Percentiles rank a stretch among this genome's conserved stretches.
Conservation (phyloP, 64 coral and sea anemone species). For the Pachyseris speciosa region DNA sequence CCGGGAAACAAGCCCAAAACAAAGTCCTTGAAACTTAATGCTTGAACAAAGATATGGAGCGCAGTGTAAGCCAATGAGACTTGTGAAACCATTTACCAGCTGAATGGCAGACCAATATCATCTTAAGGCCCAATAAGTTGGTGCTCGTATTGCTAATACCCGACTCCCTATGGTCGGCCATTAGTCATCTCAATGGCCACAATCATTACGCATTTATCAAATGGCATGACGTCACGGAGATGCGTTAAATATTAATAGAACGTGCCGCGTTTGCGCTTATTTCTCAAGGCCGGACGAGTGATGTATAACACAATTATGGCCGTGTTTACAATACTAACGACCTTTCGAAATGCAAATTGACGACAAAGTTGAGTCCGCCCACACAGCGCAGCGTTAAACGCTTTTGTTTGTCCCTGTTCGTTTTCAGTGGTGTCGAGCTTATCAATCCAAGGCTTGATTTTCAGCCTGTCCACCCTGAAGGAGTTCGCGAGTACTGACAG, state of each 20-base stretch:
- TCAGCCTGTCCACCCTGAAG: constrained; percentile 29
- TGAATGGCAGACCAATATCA: constrained; percentile 39
- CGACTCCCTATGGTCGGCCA: constrained; percentile 35
- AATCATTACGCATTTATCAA: constrained; percentile 79
- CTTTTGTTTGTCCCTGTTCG: not conserved
- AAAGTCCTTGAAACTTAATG: constrained; percentile 28
- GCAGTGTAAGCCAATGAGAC: not conserved
- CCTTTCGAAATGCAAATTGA: constrained; percentile 1
- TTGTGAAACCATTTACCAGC: constrained; percentile 17
- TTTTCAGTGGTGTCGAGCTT: too few relatives aligned
- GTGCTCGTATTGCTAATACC: constrained; percentile 74
- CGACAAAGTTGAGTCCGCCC: not conserved
- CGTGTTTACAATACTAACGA: constrained; percentile 55
- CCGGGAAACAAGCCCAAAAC: constrained; percentile 41
- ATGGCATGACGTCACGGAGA: constrained; percentile 72
- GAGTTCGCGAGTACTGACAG: not conserved
- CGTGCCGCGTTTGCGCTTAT: constrained; percentile 67
- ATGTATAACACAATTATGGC: constrained; percentile 40
- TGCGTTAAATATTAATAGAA: constrained; percentile 92
- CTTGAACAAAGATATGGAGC: not conserved
- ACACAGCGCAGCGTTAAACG: not conserved
- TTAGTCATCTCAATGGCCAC: constrained; percentile 35
- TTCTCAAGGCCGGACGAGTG: constrained; percentile 9
- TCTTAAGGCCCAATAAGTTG: constrained; percentile 38
- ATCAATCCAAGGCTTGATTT: not conserved